A percentile compares a stretch with the other conserved stretches of the same genome.
Evolutionary conservation across 2,888 invertebrate species (phyloP).

Genomic region (Clistopyga incitator): DNA sequence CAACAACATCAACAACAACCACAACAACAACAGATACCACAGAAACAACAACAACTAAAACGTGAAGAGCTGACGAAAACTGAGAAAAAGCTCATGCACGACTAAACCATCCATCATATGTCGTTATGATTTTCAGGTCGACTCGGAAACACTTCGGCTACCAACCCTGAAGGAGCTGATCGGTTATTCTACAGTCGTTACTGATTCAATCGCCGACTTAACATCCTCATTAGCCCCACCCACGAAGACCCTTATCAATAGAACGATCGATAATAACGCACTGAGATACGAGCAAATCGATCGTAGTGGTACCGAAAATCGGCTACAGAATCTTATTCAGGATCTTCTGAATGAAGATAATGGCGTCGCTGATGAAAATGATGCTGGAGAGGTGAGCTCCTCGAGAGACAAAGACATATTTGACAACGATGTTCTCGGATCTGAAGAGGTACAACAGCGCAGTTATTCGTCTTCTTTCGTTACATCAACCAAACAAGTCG

Average conservation of each 20-base stretch:
- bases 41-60: slow-evolving; percentile 64
- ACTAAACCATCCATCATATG: slow-evolving; percentile 62
- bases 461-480: slow-evolving; percentile 33
- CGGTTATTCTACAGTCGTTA: slow-evolving; percentile 68
- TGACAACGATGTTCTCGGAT: slow-evolving; percentile 62
- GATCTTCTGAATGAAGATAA: slow-evolving; percentile 8
- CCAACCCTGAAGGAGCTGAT: slow-evolving; percentile 81
- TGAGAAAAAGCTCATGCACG: slow-evolving; percentile 57
- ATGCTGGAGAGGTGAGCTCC: neutral
- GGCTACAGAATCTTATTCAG: neutral
- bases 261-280: slow-evolving; percentile 27
- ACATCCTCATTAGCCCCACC: slow-evolving; percentile 35
- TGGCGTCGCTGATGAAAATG: neutral
- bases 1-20: slow-evolving; percentile 47
- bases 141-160: slow-evolving; percentile 74
- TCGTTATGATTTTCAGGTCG: slow-evolving; percentile 83
- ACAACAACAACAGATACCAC: slow-evolving; percentile 60
- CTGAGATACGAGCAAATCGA: slow-evolving; percentile 1
- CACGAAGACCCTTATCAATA: slow-evolving; percentile 30
- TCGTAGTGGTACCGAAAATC: slow-evolving; percentile 15
- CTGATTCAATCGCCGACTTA: slow-evolving; percentile 33
- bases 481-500: slow-evolving; percentile 4
- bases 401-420: slow-evolving; percentile 30
- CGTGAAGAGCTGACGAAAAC: slow-evolving; percentile 53
- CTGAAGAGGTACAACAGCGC: slow-evolving; percentile 58